A percentile compares a stretch with the other conserved stretches of the same genome.
These are phyloP conservation scores for Cyprinodon variegatus DNA, from an alignment of 2,113 vertebrate genomes.

Conservation along the genomic window DNA sequence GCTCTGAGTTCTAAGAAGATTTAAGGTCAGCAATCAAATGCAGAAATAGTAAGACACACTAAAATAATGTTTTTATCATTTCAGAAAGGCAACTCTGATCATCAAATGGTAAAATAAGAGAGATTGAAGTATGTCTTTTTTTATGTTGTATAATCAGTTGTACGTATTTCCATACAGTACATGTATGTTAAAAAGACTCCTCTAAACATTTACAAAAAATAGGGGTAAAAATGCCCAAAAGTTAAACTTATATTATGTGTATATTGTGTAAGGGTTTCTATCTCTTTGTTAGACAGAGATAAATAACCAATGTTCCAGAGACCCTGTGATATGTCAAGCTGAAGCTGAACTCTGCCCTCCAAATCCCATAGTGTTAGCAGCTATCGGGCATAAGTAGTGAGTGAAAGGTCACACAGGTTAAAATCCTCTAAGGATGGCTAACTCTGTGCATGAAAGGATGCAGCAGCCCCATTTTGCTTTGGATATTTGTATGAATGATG, in stretches of 20 bases:
- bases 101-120: not conserved
- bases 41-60: not conserved
- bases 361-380: constrained; percentile 22
- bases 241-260: constrained; percentile 1
- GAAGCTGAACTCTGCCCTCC: constrained; percentile 29
- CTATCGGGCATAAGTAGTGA: constrained; percentile 19
- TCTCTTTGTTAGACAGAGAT: constrained; percentile 47
- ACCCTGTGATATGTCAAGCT: constrained; percentile 27
- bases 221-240: not conserved
- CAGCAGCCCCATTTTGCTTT: constrained; percentile 10
- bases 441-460: not conserved
- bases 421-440: constrained; percentile 37
- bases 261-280: constrained; percentile 36
- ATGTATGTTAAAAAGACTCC: not conserved
- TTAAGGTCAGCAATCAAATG: not conserved
- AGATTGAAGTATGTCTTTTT: not conserved
- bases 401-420: constrained; percentile 47
- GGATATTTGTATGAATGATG: not conserved
- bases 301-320: constrained; percentile 39
- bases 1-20: not conserved
- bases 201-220: not conserved
- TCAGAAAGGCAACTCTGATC: not conserved
- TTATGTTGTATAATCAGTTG: not conserved
- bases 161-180: not conserved
- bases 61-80: not conserved